Evolutionary conservation across 2,113 vertebrate species (phyloP).

Genomic region (Xiphophorus couchianus): DNA sequence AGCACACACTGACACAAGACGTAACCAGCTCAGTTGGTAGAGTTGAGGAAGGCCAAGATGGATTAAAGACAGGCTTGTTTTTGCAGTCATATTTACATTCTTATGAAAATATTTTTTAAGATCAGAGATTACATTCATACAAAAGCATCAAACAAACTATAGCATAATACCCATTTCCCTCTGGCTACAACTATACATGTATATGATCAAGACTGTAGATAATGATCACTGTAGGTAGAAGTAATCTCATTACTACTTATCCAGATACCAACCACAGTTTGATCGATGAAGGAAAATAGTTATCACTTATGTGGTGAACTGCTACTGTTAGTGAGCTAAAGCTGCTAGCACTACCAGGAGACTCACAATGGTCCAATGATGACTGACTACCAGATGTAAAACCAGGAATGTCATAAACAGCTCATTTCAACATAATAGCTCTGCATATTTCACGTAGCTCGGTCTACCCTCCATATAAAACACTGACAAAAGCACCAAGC

Average conservation of each 20-base stretch:
- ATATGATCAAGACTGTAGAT: neutral
- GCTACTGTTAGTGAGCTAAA: conserved; percentile 3
- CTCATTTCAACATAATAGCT: neutral
- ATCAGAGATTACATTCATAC: too few relatives aligned
- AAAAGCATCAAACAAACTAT: too few relatives aligned
- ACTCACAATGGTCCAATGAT: neutral
- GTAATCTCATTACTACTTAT: neutral
- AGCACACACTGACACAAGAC: too few relatives aligned
- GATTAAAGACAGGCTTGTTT: too few relatives aligned
- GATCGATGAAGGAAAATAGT: neutral
- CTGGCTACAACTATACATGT: neutral
- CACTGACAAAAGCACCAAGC: conserved; percentile 15
- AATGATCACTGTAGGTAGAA: neutral
- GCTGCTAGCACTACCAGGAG: neutral
- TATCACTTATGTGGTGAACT: too few relatives aligned
- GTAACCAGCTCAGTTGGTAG: too few relatives aligned
- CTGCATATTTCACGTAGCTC: neutral
- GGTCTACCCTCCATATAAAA: neutral
- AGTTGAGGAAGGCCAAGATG: too few relatives aligned
- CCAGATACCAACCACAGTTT: conserved; percentile 21
- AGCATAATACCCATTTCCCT: neutral
- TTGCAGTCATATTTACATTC: too few relatives aligned
- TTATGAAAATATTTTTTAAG: too few relatives aligned
- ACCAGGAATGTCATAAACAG: neutral
- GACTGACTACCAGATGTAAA: neutral